Evolutionary conservation across 2,888 invertebrate species (phyloP).

Genomic region (Dendrolimus houi): DNA sequence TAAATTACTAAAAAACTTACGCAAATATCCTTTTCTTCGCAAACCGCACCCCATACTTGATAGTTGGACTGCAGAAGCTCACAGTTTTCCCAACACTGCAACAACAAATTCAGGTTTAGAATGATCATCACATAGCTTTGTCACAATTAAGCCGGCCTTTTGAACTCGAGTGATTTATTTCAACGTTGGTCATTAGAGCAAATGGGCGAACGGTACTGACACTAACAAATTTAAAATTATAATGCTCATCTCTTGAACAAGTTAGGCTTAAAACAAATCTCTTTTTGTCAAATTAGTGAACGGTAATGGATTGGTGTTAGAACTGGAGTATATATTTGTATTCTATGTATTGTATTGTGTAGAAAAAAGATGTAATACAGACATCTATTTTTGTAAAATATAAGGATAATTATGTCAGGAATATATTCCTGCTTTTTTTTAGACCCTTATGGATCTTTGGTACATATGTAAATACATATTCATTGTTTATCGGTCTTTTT

Average conservation of each 20-base stretch:
- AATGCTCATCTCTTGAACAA: slow-evolving; percentile 26
- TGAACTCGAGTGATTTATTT: slow-evolving; percentile 37
- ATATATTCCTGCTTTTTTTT: too few species aligned
- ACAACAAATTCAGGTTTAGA: slow-evolving; percentile 48
- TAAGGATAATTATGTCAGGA: too few species aligned
- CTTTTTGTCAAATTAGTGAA: slow-evolving; percentile 40
- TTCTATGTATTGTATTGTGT: slow-evolving; percentile 20
- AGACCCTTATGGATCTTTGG: too few species aligned
- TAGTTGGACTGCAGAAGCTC: slow-evolving; percentile 83
- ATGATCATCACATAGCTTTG: slow-evolving; percentile 26
- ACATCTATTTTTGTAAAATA: too few species aligned
- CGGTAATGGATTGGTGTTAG: not conserved
- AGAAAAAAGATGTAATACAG: too few species aligned
- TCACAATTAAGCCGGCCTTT: slow-evolving; percentile 36
- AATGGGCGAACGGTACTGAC: slow-evolving; percentile 35
- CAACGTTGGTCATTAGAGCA: slow-evolving; percentile 32
- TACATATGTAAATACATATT: too few species aligned
- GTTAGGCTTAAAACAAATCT: slow-evolving; percentile 23
- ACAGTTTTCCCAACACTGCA: slow-evolving; percentile 87
- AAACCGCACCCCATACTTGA: slow-evolving; percentile 83
- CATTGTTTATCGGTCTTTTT: too few species aligned
- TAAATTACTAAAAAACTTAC: slow-evolving; percentile 68
- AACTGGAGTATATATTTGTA: not conserved
- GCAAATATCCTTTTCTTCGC: slow-evolving; percentile 82
- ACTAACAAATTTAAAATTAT: slow-evolving; percentile 33